Evolutionary conservation across 2,113 vertebrate genomes (phyloP).

Genomic region (Xenus cinereus): DNA sequence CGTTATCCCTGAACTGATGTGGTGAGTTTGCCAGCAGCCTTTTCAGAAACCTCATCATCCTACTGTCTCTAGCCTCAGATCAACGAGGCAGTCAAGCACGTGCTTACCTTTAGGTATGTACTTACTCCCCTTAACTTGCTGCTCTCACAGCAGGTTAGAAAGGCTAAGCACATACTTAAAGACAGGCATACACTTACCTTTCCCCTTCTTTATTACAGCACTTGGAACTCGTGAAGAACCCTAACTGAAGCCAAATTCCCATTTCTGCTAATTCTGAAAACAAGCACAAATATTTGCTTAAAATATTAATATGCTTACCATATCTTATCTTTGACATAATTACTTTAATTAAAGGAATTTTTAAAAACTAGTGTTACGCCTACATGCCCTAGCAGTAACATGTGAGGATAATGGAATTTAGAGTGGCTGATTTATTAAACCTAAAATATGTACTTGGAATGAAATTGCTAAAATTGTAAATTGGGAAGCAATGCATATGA

Average conservation of each 20-base stretch:
- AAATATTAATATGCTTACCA: constrained; percentile 27
- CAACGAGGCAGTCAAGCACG: neutral
- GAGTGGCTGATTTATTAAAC: neutral
- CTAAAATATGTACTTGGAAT: neutral
- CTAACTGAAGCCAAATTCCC: constrained; percentile 15
- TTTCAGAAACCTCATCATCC: neutral
- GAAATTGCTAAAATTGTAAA: neutral
- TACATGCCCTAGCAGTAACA: neutral
- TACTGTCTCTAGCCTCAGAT: neutral
- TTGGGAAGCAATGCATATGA: neutral
- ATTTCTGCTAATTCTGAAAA: constrained; percentile 35
- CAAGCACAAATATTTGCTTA: constrained; percentile 30
- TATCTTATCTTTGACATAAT: constrained; percentile 31
- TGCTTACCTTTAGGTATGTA: constrained; percentile 10
- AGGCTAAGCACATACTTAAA: constrained; percentile 2
- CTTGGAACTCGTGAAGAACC: neutral
- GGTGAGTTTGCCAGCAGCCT: neutral
- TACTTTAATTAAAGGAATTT: constrained; percentile 42
- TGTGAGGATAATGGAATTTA: neutral
- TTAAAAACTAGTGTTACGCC: neutral
- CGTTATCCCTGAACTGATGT: neutral
- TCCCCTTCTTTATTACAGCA: neutral
- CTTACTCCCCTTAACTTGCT: constrained; percentile 28
- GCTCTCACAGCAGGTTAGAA: constrained; percentile 34
- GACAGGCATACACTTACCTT: neutral